A percentile compares a stretch with the other conserved stretches of the same genome.
phyloP scores from a whole-genome alignment of 2,113 vertebrate genomes.

The Pica pica region DNA sequence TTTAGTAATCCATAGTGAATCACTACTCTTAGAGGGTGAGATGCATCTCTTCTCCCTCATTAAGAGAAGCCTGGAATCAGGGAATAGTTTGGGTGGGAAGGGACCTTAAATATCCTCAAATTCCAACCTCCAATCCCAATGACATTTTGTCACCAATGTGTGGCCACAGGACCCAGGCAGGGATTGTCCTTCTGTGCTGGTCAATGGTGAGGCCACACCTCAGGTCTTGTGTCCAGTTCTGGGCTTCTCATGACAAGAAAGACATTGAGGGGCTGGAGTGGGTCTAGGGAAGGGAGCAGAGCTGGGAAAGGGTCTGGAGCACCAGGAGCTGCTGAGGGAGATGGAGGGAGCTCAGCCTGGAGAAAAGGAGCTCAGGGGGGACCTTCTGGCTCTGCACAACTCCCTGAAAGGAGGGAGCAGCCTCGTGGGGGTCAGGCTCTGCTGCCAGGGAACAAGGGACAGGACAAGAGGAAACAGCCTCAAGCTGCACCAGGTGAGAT shows the following conservation, averaged over 20 bases:
- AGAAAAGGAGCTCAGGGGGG: not conserved
- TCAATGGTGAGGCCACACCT: not conserved
- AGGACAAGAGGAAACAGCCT: accelerated
- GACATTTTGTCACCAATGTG: not conserved
- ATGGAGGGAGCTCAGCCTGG: not conserved
- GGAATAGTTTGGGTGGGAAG: not conserved
- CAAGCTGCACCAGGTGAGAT: accelerated
- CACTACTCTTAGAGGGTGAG: not conserved
- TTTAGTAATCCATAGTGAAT: not conserved
- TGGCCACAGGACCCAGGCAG: not conserved
- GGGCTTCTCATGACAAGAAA: not conserved
- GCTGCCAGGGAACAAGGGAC: not conserved
- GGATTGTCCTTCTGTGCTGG: not conserved
- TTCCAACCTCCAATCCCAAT: not conserved
- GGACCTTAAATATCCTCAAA: not conserved
- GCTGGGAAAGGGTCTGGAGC: not conserved
- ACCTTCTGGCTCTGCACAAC: accelerated
- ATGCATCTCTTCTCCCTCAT: not conserved
- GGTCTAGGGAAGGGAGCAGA: accelerated
- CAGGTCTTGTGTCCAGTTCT: not conserved
- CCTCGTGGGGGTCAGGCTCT: accelerated
- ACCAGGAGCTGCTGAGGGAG: not conserved
- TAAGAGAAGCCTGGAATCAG: not conserved
- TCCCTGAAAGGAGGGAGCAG: accelerated
- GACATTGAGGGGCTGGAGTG: accelerated